Evolutionary conservation across 2,797 vertebrate genomes (phyloP).

Genomic region (Coluber constrictor): DNA sequence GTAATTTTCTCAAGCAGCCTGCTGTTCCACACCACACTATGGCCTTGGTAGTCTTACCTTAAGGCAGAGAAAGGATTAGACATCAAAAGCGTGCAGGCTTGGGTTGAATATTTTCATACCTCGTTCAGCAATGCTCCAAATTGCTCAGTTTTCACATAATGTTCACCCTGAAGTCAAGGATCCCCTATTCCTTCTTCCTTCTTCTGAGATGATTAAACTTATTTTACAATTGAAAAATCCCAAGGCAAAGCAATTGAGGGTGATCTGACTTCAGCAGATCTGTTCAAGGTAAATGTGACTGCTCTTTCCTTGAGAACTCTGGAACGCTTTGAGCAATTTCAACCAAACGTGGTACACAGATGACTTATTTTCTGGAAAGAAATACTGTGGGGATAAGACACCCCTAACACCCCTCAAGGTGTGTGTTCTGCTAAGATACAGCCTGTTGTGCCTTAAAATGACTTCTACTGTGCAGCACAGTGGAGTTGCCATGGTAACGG

Average conservation of each 20-base stretch:
- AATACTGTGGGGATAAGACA: too few species aligned
- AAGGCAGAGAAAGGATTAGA: background rate
- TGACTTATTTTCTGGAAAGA: too few species aligned
- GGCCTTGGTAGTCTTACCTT: background rate
- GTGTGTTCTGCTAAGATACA: too few species aligned
- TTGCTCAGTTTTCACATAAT: background rate
- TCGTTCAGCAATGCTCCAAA: background rate
- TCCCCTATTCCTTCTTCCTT: background rate
- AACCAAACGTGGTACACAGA: too few species aligned
- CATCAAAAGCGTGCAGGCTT: background rate
- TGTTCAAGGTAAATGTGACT: background rate
- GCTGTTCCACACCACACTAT: background rate
- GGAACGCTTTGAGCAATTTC: too few species aligned
- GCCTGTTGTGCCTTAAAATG: too few species aligned
- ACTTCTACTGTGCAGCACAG: too few species aligned
- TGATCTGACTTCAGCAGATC: background rate
- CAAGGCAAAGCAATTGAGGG: background rate
- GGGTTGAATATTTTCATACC: background rate
- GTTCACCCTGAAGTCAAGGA: background rate
- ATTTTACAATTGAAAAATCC: background rate
- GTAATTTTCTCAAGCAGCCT: background rate
- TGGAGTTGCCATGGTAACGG: too few species aligned
- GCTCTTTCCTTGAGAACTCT: background rate
- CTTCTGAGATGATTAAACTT: background rate
- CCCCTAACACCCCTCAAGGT: too few species aligned